Evolutionary conservation across 2,113 vertebrate genomes (phyloP).

Genomic region (Hydropotes inermis): DNA sequence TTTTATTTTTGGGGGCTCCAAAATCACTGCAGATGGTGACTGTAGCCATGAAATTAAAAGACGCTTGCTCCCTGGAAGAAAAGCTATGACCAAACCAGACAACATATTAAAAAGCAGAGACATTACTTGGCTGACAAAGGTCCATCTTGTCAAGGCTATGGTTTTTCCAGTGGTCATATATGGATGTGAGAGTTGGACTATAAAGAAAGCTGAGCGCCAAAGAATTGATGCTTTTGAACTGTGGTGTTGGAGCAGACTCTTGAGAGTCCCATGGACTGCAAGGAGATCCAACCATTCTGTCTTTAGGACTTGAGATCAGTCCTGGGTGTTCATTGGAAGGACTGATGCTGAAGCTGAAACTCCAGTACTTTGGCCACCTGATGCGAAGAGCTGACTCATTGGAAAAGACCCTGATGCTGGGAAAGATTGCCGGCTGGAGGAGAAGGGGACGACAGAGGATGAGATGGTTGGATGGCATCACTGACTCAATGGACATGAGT

Average conservation of each 20-base stretch:
- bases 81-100: neutral
- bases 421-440: neutral
- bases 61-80: neutral
- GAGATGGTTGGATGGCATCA: neutral
- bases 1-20: fast-evolving
- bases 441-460: neutral
- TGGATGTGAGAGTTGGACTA: neutral
- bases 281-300: too few relatives aligned
- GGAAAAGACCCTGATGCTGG: neutral
- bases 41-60: neutral
- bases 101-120: neutral
- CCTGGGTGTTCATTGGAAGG: neutral
- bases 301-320: too few relatives aligned
- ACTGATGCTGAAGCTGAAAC: neutral
- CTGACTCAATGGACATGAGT: neutral
- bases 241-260: neutral
- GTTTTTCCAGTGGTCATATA: neutral
- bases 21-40: neutral
- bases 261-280: neutral
- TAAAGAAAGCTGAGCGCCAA: neutral
- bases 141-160: neutral
- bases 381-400: neutral
- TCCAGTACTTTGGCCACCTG: neutral
- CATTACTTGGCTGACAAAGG: neutral
- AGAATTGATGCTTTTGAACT: neutral